Conservation (phyloP, 2,888 invertebrate genomes). For the Tenthredo livida region DNA sequence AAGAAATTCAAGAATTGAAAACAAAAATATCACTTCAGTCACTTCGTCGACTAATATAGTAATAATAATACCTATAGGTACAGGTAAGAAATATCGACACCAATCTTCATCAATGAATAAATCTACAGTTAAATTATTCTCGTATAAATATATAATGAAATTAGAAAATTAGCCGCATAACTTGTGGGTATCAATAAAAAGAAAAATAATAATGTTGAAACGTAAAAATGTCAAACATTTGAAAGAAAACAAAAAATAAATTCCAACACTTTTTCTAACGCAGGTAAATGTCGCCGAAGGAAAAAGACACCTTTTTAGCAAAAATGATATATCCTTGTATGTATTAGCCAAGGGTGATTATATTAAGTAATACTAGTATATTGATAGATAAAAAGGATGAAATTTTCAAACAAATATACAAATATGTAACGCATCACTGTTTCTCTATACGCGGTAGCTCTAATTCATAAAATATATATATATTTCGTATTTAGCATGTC, state of each 20-base stretch:
- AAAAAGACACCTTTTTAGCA: not conserved
- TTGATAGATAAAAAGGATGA: not conserved
- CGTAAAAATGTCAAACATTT: not conserved
- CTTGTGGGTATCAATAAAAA: not conserved
- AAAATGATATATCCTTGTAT: not conserved
- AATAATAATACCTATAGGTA: not conserved
- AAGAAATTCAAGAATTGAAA: constrained; percentile 1
- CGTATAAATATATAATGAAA: not conserved
- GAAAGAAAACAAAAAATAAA: not conserved
- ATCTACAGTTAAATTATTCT: not conserved
- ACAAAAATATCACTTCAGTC: constrained; percentile 5
- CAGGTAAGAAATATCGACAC: not conserved
- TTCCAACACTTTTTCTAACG: not conserved
- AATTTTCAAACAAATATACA: not conserved
- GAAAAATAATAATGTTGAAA: not conserved
- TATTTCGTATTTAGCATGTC: constrained; percentile 27
- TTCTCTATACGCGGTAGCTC: not conserved
- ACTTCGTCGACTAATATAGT: not conserved
- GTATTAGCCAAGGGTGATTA: not conserved
- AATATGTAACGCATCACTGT: not conserved
- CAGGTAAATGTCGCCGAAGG: not conserved
- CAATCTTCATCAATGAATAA: constrained; percentile 27
- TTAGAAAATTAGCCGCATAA: not conserved
- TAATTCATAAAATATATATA: constrained; percentile 28
- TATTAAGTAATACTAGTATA: not conserved